Evolutionary conservation across 64 coral and sea anemone species (phyloP).

Genomic region (Porites lutea): DNA sequence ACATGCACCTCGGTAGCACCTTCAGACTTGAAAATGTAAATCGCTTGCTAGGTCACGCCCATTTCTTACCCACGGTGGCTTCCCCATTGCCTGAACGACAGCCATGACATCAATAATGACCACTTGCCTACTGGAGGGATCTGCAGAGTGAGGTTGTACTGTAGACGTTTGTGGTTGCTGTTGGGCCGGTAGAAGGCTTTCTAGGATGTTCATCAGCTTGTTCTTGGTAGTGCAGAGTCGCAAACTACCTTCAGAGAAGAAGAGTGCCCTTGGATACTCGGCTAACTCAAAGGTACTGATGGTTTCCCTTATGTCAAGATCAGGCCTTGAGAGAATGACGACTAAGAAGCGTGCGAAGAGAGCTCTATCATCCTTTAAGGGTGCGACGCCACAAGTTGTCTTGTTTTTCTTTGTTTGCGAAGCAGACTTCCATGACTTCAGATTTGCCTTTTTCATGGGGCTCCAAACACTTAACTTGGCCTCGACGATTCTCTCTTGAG

Average conservation of each 20-base stretch:
- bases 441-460: conserved; percentile 37
- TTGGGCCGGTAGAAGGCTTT: neutral
- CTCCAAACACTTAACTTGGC: conserved; percentile 17
- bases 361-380: conserved; percentile 37
- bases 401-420: neutral
- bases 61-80: too few species aligned
- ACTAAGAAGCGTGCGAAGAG: conserved; percentile 52
- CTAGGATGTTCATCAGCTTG: conserved; percentile 30
- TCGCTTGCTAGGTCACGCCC: too few species aligned
- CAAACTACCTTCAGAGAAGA: conserved; percentile 35
- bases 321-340: conserved; percentile 38
- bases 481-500: conserved; percentile 15
- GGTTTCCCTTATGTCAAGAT: conserved; percentile 53
- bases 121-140: too few species aligned
- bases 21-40: neutral
- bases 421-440: neutral
- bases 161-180: neutral
- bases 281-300: conserved; percentile 47
- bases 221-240: conserved; percentile 40
- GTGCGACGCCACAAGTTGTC: conserved; percentile 1
- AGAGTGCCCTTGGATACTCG: conserved; percentile 26
- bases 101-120: too few species aligned
- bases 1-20: conserved; percentile 25
- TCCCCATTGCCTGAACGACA: too few species aligned
- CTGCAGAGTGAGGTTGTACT: too few species aligned